Evolutionary conservation across 2,888 invertebrate genomes (phyloP), one percentile per base, ranked within the genome.

Genomic region (Mesoligia furuncula): DNA sequence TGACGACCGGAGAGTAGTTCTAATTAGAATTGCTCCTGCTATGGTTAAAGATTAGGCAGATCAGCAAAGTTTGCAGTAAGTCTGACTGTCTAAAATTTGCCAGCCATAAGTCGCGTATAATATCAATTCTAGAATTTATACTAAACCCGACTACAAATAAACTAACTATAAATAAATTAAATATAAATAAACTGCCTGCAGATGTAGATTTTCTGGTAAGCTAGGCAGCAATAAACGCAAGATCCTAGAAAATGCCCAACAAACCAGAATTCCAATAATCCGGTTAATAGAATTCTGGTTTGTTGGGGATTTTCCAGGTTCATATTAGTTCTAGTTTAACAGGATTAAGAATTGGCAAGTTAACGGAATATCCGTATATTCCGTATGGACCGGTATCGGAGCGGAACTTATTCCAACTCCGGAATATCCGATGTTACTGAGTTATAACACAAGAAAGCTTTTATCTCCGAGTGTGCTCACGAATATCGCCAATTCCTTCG

Each of bases 381-480:
- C 48, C 36, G 31, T 68, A 82, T 82, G 78, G 79, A 81, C 54
- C 77, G 67, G 69, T 67, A 81, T 85, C 77, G 66, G 48, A 48
- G 66, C 64, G 71, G 75, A 88, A 87, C 87, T 84, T 83, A 81
- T 90, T 87, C 79, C 80, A 89, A 89, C 90, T 91, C 91, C 91
- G 82, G 90, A 90, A 91, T 85, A 90, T 88, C 89, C 88, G 85
- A 87, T 88, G 88, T 87, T 88, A 85, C 87, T 84, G 85, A 86
- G 90, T 91, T 94, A 93, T 92, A 92, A 94, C 94, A 94, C 90
- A 92, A 90, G 90, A 94, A 94, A 90, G 93, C 94, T 94, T 94
- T 94, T 94, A 94, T 92, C 93, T 91, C 90, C 73, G 86, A 87
- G 90, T 85, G 88, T 91, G 89, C 88, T 83, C 81, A 75, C 74